These are phyloP conservation scores for Augochlora pura DNA, from an alignment of 1,140 invertebrate species.

Conservation along the genomic window DNA sequence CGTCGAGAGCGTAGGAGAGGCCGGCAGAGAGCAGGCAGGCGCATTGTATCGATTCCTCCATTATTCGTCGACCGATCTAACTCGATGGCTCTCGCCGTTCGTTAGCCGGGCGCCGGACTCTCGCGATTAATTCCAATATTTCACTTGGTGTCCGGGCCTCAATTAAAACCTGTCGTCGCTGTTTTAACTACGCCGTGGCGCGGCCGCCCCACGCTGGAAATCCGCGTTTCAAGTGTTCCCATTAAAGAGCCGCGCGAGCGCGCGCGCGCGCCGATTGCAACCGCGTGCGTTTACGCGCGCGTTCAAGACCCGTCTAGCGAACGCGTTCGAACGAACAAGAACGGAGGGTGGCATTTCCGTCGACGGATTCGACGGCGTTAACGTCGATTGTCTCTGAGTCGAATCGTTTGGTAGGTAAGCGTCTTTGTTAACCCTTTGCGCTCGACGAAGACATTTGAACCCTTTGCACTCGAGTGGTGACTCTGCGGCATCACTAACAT, in stretches of 20 bases:
- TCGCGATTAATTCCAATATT: constrained; percentile 66
- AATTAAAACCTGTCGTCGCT: constrained; percentile 64
- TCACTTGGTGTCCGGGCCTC: constrained; percentile 57
- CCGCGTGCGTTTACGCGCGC: too few relatives aligned
- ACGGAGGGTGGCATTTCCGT: too few relatives aligned
- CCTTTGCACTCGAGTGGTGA: too few relatives aligned
- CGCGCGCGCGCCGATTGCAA: not conserved
- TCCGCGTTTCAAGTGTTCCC: constrained; percentile 50
- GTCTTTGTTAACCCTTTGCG: too few relatives aligned
- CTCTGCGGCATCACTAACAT: too few relatives aligned
- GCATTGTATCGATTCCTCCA: constrained; percentile 61
- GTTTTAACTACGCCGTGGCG: constrained; percentile 57
- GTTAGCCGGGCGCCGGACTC: constrained; percentile 56
- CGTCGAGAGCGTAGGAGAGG: too few relatives aligned
- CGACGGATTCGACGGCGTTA: too few relatives aligned
- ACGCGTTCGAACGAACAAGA: too few relatives aligned
- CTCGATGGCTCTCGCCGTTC: constrained; percentile 57
- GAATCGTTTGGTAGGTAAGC: too few relatives aligned
- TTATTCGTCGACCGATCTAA: constrained; percentile 65
- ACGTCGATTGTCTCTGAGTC: too few relatives aligned
- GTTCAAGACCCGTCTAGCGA: too few relatives aligned
- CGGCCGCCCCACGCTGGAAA: constrained; percentile 56
- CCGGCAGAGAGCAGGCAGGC: constrained; percentile 7
- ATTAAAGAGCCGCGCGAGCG: not conserved
- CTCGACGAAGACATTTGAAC: too few relatives aligned